phyloP scores from a whole-genome alignment of 2,888 invertebrate genomes.

The Dimorphilus gyrociliatus region DNA sequence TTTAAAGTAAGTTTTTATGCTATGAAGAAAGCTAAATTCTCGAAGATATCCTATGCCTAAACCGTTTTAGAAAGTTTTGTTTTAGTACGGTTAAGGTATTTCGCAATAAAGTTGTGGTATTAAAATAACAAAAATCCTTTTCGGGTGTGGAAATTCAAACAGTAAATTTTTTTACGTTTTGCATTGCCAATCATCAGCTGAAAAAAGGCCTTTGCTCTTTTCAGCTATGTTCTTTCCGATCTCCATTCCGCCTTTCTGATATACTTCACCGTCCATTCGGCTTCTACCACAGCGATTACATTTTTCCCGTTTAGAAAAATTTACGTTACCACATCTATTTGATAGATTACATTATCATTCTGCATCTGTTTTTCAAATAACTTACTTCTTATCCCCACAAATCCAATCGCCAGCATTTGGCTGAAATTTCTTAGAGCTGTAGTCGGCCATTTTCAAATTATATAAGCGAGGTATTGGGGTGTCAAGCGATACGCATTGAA shows the following conservation, averaged over 20 bases:
- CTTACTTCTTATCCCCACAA: conserved; percentile 39
- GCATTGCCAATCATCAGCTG: conserved; percentile 99
- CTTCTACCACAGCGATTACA: conserved; percentile 81
- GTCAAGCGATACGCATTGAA: too few relatives aligned
- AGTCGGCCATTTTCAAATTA: too few relatives aligned
- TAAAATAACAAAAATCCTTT: too few relatives aligned
- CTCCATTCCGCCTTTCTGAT: conserved; percentile 52
- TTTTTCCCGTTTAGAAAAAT: conserved; percentile 69
- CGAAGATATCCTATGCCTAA: too few relatives aligned
- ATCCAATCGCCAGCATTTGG: conserved; percentile 40
- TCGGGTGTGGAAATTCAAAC: too few relatives aligned
- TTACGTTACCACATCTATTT: conserved; percentile 75
- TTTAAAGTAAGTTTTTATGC: too few relatives aligned
- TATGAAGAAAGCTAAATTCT: too few relatives aligned
- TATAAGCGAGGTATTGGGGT: too few relatives aligned
- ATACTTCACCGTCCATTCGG: conserved; percentile 27
- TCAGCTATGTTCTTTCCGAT: conserved; percentile 96
- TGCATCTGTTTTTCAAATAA: not conserved
- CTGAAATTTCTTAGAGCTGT: conserved; percentile 20
- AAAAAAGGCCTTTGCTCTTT: conserved; percentile 83
- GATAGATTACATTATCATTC: conserved; percentile 1
- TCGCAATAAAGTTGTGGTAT: too few relatives aligned
- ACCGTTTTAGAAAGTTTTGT: too few relatives aligned
- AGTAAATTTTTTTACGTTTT: conserved; percentile 49
- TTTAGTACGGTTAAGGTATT: too few relatives aligned